Percentiles rank a stretch among this genome's conserved stretches.
These are phyloP conservation scores for Macaria notata DNA, from an alignment of 2,888 invertebrate species.

Conservation along the genomic window DNA sequence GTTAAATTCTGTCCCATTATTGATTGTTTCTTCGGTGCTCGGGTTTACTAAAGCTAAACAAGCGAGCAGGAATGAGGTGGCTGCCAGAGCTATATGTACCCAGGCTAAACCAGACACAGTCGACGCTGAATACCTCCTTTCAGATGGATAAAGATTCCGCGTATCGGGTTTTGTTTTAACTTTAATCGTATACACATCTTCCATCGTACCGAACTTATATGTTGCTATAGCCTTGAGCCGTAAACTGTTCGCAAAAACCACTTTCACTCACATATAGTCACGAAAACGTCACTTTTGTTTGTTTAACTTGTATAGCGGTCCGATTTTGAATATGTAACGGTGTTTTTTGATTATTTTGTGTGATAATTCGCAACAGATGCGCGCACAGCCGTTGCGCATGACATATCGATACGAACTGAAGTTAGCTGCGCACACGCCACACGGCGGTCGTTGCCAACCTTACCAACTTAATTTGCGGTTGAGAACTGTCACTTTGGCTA, in stretches of 20 bases:
- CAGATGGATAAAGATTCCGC: slow-evolving; percentile 83
- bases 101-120: slow-evolving; percentile 85
- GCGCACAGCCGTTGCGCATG: slow-evolving; percentile 25
- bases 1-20: slow-evolving; percentile 27
- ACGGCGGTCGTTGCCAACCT: background rate
- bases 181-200: slow-evolving; percentile 86
- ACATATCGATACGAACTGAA: slow-evolving; percentile 40
- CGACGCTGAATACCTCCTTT: slow-evolving; percentile 85
- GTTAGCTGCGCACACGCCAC: slow-evolving; percentile 25
- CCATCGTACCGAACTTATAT: slow-evolving; percentile 64
- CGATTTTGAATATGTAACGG: slow-evolving; percentile 31
- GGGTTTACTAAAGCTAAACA: slow-evolving; percentile 75
- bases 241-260: slow-evolving; percentile 8
- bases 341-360: slow-evolving; percentile 22
- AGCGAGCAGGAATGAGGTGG: slow-evolving; percentile 81
- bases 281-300: slow-evolving; percentile 12
- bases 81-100: slow-evolving; percentile 83
- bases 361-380: slow-evolving; percentile 13
- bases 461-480: slow-evolving; percentile 5
- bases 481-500: background rate
- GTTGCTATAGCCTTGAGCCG: slow-evolving; percentile 25
- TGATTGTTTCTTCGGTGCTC: slow-evolving; percentile 33
- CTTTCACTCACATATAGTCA: slow-evolving; percentile 17
- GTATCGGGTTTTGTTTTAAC: slow-evolving; percentile 84
- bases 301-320: slow-evolving; percentile 19